Percentiles rank a stretch among this genome's conserved stretches.
phyloP scores from a whole-genome alignment of 1,140 invertebrate species.

The Sycophila sp. region DNA sequence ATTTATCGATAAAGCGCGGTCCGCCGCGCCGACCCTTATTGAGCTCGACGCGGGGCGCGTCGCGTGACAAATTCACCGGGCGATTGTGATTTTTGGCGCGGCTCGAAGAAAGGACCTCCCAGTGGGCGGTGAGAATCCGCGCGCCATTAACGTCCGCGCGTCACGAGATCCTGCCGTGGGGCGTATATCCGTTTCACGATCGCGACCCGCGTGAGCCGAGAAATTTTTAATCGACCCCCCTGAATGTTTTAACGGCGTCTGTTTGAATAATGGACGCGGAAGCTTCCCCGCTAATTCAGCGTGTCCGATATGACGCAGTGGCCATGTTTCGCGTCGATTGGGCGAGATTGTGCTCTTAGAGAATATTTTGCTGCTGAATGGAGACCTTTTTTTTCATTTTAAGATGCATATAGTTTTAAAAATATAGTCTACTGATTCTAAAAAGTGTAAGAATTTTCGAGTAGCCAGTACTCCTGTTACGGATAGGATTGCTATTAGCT shows the following conservation, averaged over 20 bases:
- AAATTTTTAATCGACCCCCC: conserved; percentile 7
- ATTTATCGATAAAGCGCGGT: conserved; percentile 31
- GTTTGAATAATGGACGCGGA: no score
- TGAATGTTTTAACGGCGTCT: neutral
- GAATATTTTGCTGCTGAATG: no score
- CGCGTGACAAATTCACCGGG: conserved; percentile 46
- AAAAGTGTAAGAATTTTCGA: no score
- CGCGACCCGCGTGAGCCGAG: neutral
- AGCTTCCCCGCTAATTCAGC: no score
- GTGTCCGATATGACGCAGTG: no score
- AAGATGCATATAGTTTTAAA: no score
- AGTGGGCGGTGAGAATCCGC: conserved; percentile 40
- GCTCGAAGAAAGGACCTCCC: conserved; percentile 12
- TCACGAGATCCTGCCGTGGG: conserved; percentile 44
- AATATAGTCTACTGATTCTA: no score
- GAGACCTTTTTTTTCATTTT: no score
- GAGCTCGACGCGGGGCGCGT: conserved; percentile 11
- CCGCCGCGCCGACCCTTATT: neutral
- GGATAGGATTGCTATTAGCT: no score
- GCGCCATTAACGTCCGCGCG: conserved; percentile 46
- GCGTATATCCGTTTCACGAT: neutral
- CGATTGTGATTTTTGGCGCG: conserved; percentile 35
- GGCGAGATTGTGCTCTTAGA: no score
- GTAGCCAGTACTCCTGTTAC: no score
- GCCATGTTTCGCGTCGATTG: no score